These are phyloP conservation scores for Mizuhopecten yessoensis DNA, from an alignment of 1,140 invertebrate genomes.

Conservation along the genomic window DNA sequence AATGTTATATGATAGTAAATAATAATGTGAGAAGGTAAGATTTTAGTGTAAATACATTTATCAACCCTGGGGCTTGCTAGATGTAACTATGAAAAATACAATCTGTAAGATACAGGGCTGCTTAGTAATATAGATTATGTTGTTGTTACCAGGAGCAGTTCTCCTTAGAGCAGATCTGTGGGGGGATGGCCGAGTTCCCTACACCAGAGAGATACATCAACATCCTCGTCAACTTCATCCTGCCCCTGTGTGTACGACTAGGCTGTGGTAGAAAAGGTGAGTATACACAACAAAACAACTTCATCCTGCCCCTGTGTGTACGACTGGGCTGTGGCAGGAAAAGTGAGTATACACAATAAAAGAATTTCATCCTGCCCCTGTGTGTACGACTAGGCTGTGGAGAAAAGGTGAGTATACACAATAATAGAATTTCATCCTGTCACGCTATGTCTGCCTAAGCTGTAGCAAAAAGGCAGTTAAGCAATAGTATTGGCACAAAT, in stretches of 20 bases:
- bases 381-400: constrained; percentile 96
- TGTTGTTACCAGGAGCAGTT: constrained; percentile 90
- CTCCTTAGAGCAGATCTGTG: constrained; percentile 96
- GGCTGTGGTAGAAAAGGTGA: constrained; percentile 95
- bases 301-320: constrained; percentile 91
- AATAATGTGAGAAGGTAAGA: too few species aligned
- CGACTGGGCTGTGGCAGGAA: constrained; percentile 95
- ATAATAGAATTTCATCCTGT: constrained; percentile 82
- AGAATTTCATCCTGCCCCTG: constrained; percentile 87
- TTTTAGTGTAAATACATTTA: too few species aligned
- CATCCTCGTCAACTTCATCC: constrained; percentile 96
- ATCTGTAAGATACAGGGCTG: too few species aligned
- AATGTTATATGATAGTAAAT: too few species aligned
- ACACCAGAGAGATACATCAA: constrained; percentile 96
- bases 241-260: constrained; percentile 96
- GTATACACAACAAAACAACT: constrained; percentile 44
- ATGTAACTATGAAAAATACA: too few species aligned
- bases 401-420: constrained; percentile 89
- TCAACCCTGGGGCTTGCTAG: too few species aligned
- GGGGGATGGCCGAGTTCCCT: constrained; percentile 93
- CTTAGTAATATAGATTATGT: background rate
- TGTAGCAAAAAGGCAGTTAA: too few species aligned
- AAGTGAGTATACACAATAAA: constrained; percentile 86
- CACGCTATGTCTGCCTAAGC: constrained; percentile 90
- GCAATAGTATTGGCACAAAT: too few species aligned